phyloP scores from a whole-genome alignment of 2,888 invertebrate genomes.

The Eupithecia centaureata region DNA sequence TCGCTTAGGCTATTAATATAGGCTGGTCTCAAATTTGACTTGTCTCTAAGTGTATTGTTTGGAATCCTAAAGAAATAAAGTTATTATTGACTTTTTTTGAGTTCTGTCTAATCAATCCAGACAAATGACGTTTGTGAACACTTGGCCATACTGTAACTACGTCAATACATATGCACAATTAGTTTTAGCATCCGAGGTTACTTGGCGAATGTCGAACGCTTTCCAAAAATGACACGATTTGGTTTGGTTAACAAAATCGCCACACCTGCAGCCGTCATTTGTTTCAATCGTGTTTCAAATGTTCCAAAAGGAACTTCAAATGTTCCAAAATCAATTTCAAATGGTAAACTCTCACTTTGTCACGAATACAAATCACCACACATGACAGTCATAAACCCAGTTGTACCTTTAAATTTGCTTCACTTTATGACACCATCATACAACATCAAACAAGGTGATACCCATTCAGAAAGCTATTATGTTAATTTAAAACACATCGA shows the following conservation, averaged over 20 bases:
- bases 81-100: too few relatives aligned
- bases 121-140: background rate
- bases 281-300: too few relatives aligned
- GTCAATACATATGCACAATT: background rate
- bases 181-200: background rate
- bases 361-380: conserved; percentile 21
- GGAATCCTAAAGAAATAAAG: too few relatives aligned
- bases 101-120: background rate
- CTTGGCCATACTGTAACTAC: background rate
- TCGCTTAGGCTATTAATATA: too few relatives aligned
- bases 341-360: background rate
- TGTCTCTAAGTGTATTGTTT: too few relatives aligned
- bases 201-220: background rate
- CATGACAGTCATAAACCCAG: conserved; percentile 7
- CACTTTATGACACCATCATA: conserved; percentile 38
- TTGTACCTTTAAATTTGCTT: conserved; percentile 18
- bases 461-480: conserved; percentile 84
- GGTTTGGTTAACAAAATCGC: background rate
- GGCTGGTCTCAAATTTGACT: too few relatives aligned
- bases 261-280: background rate
- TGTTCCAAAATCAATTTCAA: background rate
- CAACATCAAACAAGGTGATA: conserved; percentile 79
- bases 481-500: conserved; percentile 84
- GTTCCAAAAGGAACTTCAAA: too few relatives aligned
- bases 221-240: background rate